Conservation (phyloP, 2,797 vertebrate genomes). For the Staurois parvus region DNA sequence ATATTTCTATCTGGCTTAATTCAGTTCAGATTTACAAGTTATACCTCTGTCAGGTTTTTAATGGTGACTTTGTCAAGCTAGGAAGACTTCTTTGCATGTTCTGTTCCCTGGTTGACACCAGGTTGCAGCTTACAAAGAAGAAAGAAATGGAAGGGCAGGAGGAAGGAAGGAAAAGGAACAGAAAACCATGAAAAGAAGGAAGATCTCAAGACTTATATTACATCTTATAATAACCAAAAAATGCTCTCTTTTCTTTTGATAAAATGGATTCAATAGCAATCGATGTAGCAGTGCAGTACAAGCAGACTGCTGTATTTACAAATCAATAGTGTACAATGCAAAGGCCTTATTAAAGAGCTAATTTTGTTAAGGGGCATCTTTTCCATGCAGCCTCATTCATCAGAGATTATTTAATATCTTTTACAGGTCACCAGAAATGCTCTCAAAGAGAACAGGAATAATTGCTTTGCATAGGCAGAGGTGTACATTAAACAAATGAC, state of each 20-base stretch:
- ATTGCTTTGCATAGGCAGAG: constrained; percentile 21
- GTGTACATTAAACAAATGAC: constrained; percentile 7
- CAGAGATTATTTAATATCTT: constrained; percentile 29
- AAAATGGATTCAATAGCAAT: not conserved
- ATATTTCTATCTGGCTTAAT: too few species aligned
- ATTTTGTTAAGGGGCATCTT: constrained; percentile 6
- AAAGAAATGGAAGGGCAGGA: too few species aligned
- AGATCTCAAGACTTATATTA: too few species aligned
- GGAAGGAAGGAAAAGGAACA: too few species aligned
- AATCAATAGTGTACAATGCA: constrained; percentile 23
- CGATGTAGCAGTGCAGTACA: not conserved
- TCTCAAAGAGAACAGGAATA: constrained; percentile 15
- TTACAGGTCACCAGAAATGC: not conserved
- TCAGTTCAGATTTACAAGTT: too few species aligned
- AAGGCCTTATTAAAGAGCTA: not conserved
- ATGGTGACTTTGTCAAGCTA: too few species aligned
- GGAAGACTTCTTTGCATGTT: too few species aligned
- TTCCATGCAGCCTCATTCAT: constrained; percentile 14
- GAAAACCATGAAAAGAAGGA: too few species aligned
- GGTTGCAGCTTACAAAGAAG: too few species aligned
- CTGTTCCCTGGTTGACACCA: too few species aligned
- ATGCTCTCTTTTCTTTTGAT: not conserved
- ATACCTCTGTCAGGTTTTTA: too few species aligned
- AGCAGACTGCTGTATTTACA: not conserved
- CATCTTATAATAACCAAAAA: too few species aligned